Conservation (phyloP, 35 echinoderm and acorn worm genomes). For the Patiria miniata region DNA sequence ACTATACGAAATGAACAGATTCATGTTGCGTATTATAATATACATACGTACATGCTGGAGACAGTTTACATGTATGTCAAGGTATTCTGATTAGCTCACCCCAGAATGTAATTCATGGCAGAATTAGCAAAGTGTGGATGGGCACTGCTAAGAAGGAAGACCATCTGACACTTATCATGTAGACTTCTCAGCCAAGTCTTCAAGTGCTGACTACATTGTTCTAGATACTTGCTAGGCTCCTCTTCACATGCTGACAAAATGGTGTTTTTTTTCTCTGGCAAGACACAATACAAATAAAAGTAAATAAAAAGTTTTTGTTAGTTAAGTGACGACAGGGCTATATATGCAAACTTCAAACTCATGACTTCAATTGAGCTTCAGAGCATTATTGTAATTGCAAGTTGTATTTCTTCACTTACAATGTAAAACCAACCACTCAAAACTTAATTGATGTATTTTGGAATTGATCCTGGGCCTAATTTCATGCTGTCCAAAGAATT, state of each 20-base stretch:
- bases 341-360: too few relatives aligned
- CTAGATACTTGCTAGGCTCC: slow-evolving; percentile 61
- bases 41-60: too few relatives aligned
- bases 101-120: slow-evolving; percentile 69
- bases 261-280: neutral
- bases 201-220: slow-evolving; percentile 68
- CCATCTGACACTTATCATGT: slow-evolving; percentile 58
- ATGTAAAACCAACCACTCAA: too few relatives aligned
- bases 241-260: slow-evolving; percentile 50
- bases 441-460: too few relatives aligned
- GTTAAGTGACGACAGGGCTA: too few relatives aligned
- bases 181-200: slow-evolving; percentile 71
- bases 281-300: neutral
- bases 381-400: too few relatives aligned
- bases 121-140: slow-evolving; percentile 66
- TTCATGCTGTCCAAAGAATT: too few relatives aligned
- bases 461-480: too few relatives aligned
- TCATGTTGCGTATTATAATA: too few relatives aligned
- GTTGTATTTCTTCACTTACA: too few relatives aligned
- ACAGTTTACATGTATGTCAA: neutral
- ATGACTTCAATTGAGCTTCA: too few relatives aligned
- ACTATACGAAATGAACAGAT: too few relatives aligned
- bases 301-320: neutral
- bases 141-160: slow-evolving; percentile 85
- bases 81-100: slow-evolving; percentile 49